These are phyloP conservation scores for Penaeus indicus DNA, from an alignment of 1,140 invertebrate genomes.

Conservation along the genomic window DNA sequence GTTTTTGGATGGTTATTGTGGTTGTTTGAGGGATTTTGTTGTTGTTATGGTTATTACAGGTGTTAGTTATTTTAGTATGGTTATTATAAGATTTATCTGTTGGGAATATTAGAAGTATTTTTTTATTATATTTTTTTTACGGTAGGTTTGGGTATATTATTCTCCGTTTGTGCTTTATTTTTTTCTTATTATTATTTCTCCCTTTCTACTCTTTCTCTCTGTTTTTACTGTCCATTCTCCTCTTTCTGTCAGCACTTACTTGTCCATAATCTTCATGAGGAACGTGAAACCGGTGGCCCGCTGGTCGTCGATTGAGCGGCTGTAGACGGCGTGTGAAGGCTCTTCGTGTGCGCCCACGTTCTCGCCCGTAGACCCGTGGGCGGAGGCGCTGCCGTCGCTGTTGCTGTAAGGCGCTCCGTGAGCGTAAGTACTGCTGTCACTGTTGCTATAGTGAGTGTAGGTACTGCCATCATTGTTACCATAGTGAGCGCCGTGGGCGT, in stretches of 20 bases:
- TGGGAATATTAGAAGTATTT: too few species aligned
- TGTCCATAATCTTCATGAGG: slow-evolving; percentile 39
- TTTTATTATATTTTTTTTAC: too few species aligned
- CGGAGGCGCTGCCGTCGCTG: background rate
- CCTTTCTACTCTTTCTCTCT: background rate
- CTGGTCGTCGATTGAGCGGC: slow-evolving; percentile 17
- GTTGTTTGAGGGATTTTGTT: background rate
- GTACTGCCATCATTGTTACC: background rate
- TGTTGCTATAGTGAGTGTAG: background rate
- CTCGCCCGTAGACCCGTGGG: background rate
- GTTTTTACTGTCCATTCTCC: too few species aligned
- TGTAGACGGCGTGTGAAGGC: slow-evolving; percentile 1
- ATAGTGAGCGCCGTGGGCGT: background rate
- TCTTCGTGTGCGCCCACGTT: background rate
- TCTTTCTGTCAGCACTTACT: slow-evolving; percentile 21
- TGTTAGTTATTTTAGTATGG: too few species aligned
- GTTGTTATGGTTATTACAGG: too few species aligned
- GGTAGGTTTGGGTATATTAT: too few species aligned
- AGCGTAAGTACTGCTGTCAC: too few species aligned
- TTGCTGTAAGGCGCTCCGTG: too few species aligned
- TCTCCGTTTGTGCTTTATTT: background rate
- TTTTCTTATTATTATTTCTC: background rate
- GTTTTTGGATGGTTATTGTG: background rate
- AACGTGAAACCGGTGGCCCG: slow-evolving; percentile 35
- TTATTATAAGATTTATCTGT: too few species aligned